These are phyloP conservation scores for Aphodius sticticus DNA, from an alignment of 2,888 invertebrate species.

Conservation along the genomic window DNA sequence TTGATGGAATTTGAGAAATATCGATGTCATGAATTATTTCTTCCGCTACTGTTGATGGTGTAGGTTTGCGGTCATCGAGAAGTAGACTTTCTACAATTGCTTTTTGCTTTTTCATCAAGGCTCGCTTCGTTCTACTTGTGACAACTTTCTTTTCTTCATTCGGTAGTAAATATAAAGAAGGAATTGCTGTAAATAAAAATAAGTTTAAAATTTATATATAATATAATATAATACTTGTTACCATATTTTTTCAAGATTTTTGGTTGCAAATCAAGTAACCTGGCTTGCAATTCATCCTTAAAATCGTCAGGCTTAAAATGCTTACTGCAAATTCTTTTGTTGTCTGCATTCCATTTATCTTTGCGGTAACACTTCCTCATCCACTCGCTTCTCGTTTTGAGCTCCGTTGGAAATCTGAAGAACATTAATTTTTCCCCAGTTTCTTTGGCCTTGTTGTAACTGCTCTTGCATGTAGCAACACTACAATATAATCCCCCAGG, in stretches of 20 bases:
- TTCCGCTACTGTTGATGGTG: background rate
- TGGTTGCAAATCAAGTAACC: slow-evolving; percentile 20
- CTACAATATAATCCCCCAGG: background rate
- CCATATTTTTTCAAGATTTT: slow-evolving; percentile 23
- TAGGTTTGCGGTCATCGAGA: no score
- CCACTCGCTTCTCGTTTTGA: slow-evolving; percentile 29
- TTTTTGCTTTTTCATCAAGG: no score
- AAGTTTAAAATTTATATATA: background rate
- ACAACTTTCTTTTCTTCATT: no score
- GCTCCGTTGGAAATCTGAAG: slow-evolving; percentile 13
- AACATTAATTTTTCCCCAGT: slow-evolving; percentile 9
- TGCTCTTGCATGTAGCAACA: slow-evolving; percentile 4
- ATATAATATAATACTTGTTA: background rate
- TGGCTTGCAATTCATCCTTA: slow-evolving; percentile 29
- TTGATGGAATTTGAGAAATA: background rate
- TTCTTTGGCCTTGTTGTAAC: background rate
- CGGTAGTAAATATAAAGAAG: background rate
- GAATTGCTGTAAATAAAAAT: slow-evolving; percentile 16
- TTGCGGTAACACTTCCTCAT: slow-evolving; percentile 29
- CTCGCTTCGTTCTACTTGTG: background rate
- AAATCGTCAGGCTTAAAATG: slow-evolving; percentile 28
- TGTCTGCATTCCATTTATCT: slow-evolving; percentile 28
- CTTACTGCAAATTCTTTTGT: slow-evolving; percentile 33
- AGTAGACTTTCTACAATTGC: no score
- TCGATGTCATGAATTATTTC: background rate